Base-by-base conservation (phyloP, 2,113 vertebrate genomes). In the Chauna torquata region DNA sequence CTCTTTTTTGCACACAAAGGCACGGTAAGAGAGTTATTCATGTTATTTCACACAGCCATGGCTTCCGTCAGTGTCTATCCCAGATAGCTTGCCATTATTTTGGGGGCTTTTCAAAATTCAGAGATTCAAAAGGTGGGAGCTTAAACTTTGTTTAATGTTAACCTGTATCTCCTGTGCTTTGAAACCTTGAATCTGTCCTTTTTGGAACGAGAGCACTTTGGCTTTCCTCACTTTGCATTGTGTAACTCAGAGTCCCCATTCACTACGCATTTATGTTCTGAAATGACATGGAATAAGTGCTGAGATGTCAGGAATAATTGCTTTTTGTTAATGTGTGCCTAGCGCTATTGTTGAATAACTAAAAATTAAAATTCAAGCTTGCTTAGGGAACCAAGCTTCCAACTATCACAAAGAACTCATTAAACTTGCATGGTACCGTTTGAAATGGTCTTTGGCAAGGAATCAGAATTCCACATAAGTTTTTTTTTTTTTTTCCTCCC, bases 251-350 rank as follows among this genome's bases (percentile, higher is more conserved):
- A 30, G 38, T 38, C 61, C 54, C 49, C 59, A 4, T 80, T 58
- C 75, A 49, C 30, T 68, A 88, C 22, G 2, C 24, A 4, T n/a
- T 62, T 20, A 82, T 86, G 84, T 49, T 81, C 86, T 55, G 86
- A 5, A 32, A 4, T 69, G 79, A 24, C 86, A 10, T 0, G 50
- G 49, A 84, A 52, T 36, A 70, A 57, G 84, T 6, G 68, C 92
- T 75, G 92, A 12, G 20, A 45, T 95, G 84, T 78, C 92, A 80
- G 82, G 30, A 94, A 82, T 84, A 85, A 93, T 92, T 89, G 89
- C 74, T 86, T 78, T 88, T 57, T 88, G 91, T 91, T 84, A 86
- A 59, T n/a, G 84, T 65, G 62, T 54, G 89, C 72, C 75, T 23
- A 36, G 78, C 42, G 57, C 52, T 36, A n/a, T 34, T 57, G 70